Percentiles rank a stretch among this genome's conserved stretches.
These are phyloP conservation scores for Anoplius nigerrimus DNA, from an alignment of 2,888 invertebrate genomes.

Conservation along the genomic window DNA sequence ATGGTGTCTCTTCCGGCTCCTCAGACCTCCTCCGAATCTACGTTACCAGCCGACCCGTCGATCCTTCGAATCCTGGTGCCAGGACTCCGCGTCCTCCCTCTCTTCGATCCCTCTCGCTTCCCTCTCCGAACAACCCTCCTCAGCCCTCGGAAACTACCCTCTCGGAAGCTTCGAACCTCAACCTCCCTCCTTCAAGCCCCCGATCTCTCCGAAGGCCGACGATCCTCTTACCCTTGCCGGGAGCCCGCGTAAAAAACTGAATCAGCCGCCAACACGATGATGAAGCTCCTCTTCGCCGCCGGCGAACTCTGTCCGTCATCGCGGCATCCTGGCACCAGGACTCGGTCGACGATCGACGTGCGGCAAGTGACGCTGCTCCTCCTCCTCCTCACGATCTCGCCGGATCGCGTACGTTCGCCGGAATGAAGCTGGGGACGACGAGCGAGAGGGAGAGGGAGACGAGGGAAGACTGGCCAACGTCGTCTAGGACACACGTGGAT, in stretches of 20 bases:
- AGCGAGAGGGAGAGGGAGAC: conserved; percentile 7
- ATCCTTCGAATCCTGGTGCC: conserved; percentile 9
- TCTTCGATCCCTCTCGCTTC: not conserved
- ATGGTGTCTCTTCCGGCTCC: conserved; percentile 27
- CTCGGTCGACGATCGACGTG: too few species aligned
- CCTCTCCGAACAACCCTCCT: not conserved
- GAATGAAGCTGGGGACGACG: not conserved
- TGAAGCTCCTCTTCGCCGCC: too few species aligned
- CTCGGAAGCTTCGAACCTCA: too few species aligned
- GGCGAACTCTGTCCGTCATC: too few species aligned
- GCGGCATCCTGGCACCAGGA: too few species aligned
- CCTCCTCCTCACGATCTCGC: not conserved
- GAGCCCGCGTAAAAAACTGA: too few species aligned
- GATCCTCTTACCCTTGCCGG: too few species aligned
- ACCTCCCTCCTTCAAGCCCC: too few species aligned
- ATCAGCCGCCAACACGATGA: too few species aligned
- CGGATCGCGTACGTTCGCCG: not conserved
- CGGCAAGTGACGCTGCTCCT: too few species aligned
- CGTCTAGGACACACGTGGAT: conserved; percentile 63
- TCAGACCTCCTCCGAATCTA: not conserved
- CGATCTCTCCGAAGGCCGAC: too few species aligned
- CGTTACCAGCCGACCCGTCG: not conserved
- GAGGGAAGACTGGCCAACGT: not conserved
- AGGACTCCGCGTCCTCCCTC: not conserved
- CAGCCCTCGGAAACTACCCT: too few species aligned